Evolutionary conservation across 2,113 vertebrate genomes (phyloP), one percentile per base, ranked within the genome.

Genomic region (Penelope pileata): DNA sequence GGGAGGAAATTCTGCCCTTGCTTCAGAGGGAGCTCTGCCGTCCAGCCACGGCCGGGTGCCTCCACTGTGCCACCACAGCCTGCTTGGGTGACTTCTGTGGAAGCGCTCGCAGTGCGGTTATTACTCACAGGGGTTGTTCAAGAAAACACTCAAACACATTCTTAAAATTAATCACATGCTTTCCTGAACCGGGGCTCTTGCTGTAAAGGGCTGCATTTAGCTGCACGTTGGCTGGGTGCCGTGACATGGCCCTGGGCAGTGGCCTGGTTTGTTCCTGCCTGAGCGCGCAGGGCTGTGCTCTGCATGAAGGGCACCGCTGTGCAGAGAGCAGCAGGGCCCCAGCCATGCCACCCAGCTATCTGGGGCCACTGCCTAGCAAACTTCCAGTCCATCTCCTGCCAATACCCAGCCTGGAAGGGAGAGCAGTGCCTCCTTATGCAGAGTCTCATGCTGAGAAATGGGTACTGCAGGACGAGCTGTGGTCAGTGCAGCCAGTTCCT

Each of bases 1-100:
- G 42, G 47, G 64, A 77, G 90, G 87, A 91, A 86, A 47, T 63
- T 69, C 84, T 86, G 59, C 51, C 78, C 43, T 42, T 50, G 24
- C 0, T 0, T n/a, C 8, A 80, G 75, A 9, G 9, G 84, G 78
- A 50, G 77, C 48, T 94, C n/a, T 89, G 70, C 30, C 50, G 51
- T 87, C 59, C 73, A 12, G 3, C 58, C 77, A 58, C 3, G 12
- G 17, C 6, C 0, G 2, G 16, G 4, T 58, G 32, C 24, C 66
- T 43, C 43, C 4, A 1, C 34, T 47, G 1, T 18, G 68, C 68
- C 36, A 17, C 53, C n/a, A 2, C 69, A 12, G 34, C 67, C 77
- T 1, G 4, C 73, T 60, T 1, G 11, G n/a, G 36, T 53, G 70
- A 36, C 58, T 79, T 83, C 81, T 64, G 38, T 74, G 67, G 72